phyloP scores from a whole-genome alignment of 1,140 invertebrate species.

The Alviniconcha marisindica region DNA sequence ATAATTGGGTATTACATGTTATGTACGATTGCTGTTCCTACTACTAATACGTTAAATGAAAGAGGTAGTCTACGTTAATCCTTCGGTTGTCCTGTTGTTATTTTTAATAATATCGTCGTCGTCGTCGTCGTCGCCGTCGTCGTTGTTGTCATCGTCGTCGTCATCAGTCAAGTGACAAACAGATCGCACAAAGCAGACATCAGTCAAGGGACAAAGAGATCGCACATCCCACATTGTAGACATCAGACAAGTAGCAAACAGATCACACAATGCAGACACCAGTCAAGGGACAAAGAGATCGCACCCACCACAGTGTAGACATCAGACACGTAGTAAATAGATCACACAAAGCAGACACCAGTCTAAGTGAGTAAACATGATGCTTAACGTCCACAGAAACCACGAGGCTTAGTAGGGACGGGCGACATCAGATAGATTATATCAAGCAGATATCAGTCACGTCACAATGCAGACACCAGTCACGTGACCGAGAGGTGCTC shows the following conservation, averaged over 20 bases:
- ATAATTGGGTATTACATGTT: neutral
- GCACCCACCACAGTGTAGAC: neutral
- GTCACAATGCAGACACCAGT: neutral
- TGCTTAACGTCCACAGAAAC: too few species aligned
- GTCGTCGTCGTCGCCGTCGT: neutral
- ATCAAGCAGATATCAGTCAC: neutral
- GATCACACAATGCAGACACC: neutral
- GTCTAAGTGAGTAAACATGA: too few species aligned
- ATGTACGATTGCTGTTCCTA: neutral
- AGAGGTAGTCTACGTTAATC: neutral
- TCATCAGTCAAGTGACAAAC: neutral
- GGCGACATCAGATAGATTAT: neutral
- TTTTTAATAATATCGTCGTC: neutral
- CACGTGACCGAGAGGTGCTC: neutral
- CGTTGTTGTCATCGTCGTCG: neutral
- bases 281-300: neutral
- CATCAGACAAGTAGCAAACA: neutral
- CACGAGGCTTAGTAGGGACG: too few species aligned
- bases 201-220: neutral
- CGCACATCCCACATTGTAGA: neutral
- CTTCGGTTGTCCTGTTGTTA: neutral
- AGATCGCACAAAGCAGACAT: neutral
- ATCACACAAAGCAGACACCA: neutral
- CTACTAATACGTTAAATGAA: neutral
- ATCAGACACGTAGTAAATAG: neutral